phyloP scores from a whole-genome alignment of 2,113 vertebrate genomes.

The Lepisosteus oculatus region DNA sequence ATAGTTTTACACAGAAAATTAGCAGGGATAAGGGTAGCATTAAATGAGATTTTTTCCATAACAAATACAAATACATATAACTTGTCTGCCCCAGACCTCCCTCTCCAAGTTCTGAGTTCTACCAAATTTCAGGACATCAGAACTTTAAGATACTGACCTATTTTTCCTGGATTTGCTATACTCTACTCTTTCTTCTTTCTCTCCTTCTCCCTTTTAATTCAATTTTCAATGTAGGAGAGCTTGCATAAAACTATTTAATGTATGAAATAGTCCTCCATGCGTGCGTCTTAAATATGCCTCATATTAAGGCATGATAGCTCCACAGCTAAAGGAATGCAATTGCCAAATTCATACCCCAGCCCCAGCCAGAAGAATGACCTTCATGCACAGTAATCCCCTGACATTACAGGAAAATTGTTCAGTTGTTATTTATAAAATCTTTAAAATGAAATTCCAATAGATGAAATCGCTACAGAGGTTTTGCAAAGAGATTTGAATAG shows the following conservation, averaged over 20 bases:
- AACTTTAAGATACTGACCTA: conserved; percentile 11
- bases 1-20: too few relatives aligned
- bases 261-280: conserved; percentile 20
- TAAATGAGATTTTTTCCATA: too few relatives aligned
- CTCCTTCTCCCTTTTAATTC: conserved; percentile 15
- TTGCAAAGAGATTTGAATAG: conserved; percentile 56
- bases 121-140: conserved; percentile 8
- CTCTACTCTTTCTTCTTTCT: conserved; percentile 4
- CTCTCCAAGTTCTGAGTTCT: neutral
- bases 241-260: conserved; percentile 18
- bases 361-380: conserved; percentile 40
- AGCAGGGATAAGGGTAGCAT: too few relatives aligned
- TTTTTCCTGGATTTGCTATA: conserved; percentile 9
- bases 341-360: neutral
- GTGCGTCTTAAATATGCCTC: neutral
- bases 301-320: conserved; percentile 5
- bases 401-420: conserved; percentile 47
- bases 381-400: conserved; percentile 25
- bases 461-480: conserved; percentile 61
- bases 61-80: neutral
- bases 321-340: conserved; percentile 15
- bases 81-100: neutral
- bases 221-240: conserved; percentile 9
- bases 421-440: conserved; percentile 65
- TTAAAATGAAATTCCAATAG: conserved; percentile 72